Percentiles rank a stretch among this genome's conserved stretches.
phyloP scores from a whole-genome alignment of 2,113 vertebrate genomes.

The Callopanchax toddi region DNA sequence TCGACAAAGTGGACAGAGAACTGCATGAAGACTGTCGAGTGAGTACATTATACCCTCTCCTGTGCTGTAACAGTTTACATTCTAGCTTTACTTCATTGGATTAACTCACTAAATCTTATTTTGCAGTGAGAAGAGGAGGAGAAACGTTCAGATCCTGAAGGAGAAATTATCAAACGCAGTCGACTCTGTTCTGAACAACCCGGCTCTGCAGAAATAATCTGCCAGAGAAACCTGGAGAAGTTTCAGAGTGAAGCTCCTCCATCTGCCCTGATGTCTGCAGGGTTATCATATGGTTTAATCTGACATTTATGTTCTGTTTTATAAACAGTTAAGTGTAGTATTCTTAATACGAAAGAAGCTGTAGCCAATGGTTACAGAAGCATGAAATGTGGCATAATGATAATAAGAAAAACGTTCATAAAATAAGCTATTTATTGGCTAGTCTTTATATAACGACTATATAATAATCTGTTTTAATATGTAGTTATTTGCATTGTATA shows the following conservation, averaged over 20 bases:
- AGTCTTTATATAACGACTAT: no score
- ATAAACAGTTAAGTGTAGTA: constrained; percentile 63
- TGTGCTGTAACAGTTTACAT: neutral
- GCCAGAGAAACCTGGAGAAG: neutral
- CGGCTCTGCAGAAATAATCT: neutral
- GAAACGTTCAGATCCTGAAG: rapidly evolving
- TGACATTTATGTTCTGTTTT: constrained; percentile 57
- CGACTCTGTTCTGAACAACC: neutral
- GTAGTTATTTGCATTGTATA: no score
- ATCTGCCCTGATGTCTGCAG: neutral
- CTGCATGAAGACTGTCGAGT: constrained; percentile 56
- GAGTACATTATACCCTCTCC: constrained; percentile 29
- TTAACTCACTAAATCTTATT: neutral
- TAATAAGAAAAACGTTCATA: no score
- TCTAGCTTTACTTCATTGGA: no score
- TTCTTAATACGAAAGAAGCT: constrained; percentile 32
- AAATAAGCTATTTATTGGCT: no score
- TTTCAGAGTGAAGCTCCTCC: neutral
- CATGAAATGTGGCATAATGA: no score
- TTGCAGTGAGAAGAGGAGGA: constrained; percentile 11
- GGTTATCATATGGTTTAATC: neutral
- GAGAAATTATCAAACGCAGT: rapidly evolving
- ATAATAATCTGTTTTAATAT: no score
- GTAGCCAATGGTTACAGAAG: no score
- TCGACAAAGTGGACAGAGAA: constrained; percentile 18